A percentile compares a stretch with the other conserved stretches of the same genome.
These are phyloP conservation scores for Leptopilina drosophilae DNA, from an alignment of 2,888 invertebrate genomes.

Conservation along the genomic window DNA sequence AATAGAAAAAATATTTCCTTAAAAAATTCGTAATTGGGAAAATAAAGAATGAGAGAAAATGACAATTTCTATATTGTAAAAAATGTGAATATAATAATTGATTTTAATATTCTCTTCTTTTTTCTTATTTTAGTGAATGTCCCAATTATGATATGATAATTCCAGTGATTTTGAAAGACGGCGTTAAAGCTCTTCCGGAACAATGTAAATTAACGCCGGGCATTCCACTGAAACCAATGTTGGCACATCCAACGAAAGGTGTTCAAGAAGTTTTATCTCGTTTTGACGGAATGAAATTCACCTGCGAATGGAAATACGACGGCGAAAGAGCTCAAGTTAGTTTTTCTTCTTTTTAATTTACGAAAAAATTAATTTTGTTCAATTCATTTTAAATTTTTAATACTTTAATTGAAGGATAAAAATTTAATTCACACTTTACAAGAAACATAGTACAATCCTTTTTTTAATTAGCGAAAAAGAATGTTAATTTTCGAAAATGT, in stretches of 20 bases:
- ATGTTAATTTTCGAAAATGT: too few species aligned
- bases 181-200: slow-evolving; percentile 85
- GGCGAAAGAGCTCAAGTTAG: slow-evolving; percentile 97
- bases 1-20: not conserved
- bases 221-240: slow-evolving; percentile 97
- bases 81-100: not conserved
- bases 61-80: slow-evolving; percentile 3
- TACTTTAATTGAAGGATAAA: not conserved
- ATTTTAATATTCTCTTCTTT: not conserved
- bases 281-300: slow-evolving; percentile 89
- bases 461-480: too few species aligned
- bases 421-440: slow-evolving; percentile 12
- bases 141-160: slow-evolving; percentile 94
- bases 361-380: too few species aligned
- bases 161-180: slow-evolving; percentile 86
- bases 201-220: slow-evolving; percentile 94
- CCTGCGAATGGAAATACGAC: slow-evolving; percentile 99
- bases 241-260: slow-evolving; percentile 98
- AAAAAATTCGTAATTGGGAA: not conserved
- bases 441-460: not conserved
- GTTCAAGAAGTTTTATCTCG: slow-evolving; percentile 91
- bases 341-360: slow-evolving; percentile 30
- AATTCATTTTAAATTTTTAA: too few species aligned
- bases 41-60: not conserved
- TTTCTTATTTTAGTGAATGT: slow-evolving; percentile 85